Evolutionary conservation across 53 echinoderm and acorn worm genomes (phyloP).

Genomic region (Apostichopus leukothele): DNA sequence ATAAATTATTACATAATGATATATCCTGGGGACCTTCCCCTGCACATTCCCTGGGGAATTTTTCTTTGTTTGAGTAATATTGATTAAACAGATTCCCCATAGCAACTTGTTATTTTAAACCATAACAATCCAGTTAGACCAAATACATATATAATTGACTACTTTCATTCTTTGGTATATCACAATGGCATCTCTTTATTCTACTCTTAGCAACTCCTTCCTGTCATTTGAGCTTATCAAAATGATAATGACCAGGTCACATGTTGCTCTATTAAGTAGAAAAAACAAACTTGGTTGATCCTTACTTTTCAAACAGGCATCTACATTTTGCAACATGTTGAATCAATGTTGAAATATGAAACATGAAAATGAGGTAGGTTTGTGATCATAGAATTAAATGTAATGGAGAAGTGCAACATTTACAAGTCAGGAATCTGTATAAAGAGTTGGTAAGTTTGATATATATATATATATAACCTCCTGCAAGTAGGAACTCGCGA

Average conservation of each 20-base stretch:
- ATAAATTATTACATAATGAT: too few species aligned
- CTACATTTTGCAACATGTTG: not conserved
- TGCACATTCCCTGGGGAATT: not conserved
- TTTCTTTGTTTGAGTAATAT: not conserved
- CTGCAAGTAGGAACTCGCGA: too few species aligned
- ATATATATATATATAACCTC: too few species aligned
- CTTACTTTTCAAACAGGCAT: not conserved
- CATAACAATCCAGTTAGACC: not conserved
- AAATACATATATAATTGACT: not conserved
- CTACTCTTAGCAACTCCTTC: not conserved
- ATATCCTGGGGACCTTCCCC: not conserved
- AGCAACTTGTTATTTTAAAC: not conserved
- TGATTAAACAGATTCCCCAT: not conserved
- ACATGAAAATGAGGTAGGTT: too few species aligned
- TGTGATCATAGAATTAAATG: too few species aligned
- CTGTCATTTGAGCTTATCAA: not conserved
- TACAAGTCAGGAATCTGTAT: too few species aligned
- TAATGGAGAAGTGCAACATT: too few species aligned
- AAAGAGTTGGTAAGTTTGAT: too few species aligned
- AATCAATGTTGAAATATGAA: not conserved
- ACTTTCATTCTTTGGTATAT: not conserved
- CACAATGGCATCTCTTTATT: not conserved
- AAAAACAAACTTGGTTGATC: not conserved
- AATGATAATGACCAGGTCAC: not conserved
- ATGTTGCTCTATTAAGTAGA: not conserved